phyloP scores from a whole-genome alignment of 2,888 invertebrate species.

The Sceliomorpha sp. region DNA sequence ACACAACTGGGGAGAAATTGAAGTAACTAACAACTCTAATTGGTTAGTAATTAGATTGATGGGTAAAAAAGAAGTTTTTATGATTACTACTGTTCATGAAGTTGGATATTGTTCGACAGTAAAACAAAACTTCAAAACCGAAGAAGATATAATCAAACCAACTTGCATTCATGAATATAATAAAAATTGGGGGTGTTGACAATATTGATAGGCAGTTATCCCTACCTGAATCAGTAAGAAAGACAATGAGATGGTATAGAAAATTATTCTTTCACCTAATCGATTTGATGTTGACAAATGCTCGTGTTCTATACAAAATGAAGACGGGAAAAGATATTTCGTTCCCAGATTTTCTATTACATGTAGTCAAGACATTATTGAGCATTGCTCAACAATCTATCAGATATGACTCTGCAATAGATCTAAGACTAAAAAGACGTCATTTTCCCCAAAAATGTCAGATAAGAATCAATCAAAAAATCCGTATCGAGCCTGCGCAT shows the following conservation, averaged over 20 bases:
- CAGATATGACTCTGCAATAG: constrained; percentile 6
- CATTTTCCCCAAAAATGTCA: constrained; percentile 2
- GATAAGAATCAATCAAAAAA: neutral
- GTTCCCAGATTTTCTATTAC: neutral
- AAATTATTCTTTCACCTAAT: constrained; percentile 9
- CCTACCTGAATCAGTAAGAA: constrained; percentile 2
- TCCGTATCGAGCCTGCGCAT: neutral
- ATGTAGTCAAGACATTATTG: constrained; percentile 4
- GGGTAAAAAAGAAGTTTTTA: constrained; percentile 20
- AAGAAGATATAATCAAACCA: too few relatives aligned
- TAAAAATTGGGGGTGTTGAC: neutral
- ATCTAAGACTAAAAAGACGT: constrained; percentile 3
- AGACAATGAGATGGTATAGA: constrained; percentile 3
- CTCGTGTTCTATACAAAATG: constrained; percentile 9
- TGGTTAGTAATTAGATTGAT: constrained; percentile 13
- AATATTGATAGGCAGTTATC: constrained; percentile 5
- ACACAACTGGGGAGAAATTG: constrained; percentile 15
- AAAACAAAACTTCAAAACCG: constrained; percentile 5
- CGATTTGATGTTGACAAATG: constrained; percentile 11
- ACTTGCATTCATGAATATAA: neutral
- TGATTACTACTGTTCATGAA: constrained; percentile 17
- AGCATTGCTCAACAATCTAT: constrained; percentile 3
- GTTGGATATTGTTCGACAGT: constrained; percentile 3
- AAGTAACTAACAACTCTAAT: constrained; percentile 11
- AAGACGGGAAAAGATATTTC: constrained; percentile 4